Percentiles rank a stretch among this genome's conserved stretches.
Conservation (phyloP, 1,140 invertebrate species). For the Drosophila nannoptera region DNA sequence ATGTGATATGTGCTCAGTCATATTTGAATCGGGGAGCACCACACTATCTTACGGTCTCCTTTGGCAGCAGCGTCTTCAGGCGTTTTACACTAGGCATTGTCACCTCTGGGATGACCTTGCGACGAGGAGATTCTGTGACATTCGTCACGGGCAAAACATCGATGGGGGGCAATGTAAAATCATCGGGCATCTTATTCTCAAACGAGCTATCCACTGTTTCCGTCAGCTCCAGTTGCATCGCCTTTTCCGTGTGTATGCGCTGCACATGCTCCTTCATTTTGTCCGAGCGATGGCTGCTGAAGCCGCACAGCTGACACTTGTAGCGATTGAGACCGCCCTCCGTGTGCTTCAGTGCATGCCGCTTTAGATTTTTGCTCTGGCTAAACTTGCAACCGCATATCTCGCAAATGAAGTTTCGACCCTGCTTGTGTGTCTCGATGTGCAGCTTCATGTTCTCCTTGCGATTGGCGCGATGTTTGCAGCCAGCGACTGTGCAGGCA, state of each 20-base stretch:
- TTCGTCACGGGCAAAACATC: conserved; percentile 17
- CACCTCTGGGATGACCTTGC: background rate
- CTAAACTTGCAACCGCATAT: conserved; percentile 80
- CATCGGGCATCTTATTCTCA: conserved; percentile 62
- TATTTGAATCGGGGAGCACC: background rate
- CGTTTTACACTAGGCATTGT: conserved; percentile 36
- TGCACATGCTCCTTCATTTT: conserved; percentile 81
- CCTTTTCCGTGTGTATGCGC: conserved; percentile 78
- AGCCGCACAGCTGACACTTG: conserved; percentile 80
- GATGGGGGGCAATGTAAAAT: conserved; percentile 57
- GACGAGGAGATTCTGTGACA: background rate
- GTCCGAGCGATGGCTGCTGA: conserved; percentile 81
- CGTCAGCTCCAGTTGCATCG: conserved; percentile 72
- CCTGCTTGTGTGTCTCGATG: conserved; percentile 81
- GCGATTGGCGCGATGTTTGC: conserved; percentile 80
- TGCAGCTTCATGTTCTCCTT: conserved; percentile 81
- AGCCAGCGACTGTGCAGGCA: conserved; percentile 80
- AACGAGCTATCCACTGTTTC: conserved; percentile 74
- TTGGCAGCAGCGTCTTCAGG: conserved; percentile 52
- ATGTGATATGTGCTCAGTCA: no score
- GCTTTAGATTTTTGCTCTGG: conserved; percentile 80
- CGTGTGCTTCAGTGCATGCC: conserved; percentile 80
- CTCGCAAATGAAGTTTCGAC: conserved; percentile 80
- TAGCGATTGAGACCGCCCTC: conserved; percentile 64
- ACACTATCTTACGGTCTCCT: conserved; percentile 19